Evolutionary conservation across 2,113 vertebrate genomes (phyloP).

Genomic region (Apistogramma diplotaenia): DNA sequence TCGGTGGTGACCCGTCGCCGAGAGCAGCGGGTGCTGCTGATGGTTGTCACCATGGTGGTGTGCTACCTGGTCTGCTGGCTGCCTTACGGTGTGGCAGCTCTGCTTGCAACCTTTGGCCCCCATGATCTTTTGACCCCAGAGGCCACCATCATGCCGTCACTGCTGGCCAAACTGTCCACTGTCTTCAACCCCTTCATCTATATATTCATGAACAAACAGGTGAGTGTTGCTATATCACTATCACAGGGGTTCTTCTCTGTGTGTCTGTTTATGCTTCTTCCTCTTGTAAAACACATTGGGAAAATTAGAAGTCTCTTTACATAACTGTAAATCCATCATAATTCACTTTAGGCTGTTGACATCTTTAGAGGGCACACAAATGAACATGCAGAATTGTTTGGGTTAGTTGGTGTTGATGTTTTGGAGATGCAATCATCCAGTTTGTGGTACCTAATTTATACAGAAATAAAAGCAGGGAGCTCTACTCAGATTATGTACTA

Average conservation of each 20-base stretch:
- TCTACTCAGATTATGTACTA: neutral
- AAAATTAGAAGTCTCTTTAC: neutral
- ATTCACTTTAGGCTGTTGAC: neutral
- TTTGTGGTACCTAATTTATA: neutral
- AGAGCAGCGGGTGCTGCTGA: conserved; percentile 73
- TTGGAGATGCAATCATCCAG: neutral
- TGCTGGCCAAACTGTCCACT: conserved; percentile 81
- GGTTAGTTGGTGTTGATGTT: neutral
- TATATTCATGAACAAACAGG: conserved; percentile 82
- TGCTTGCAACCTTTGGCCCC: conserved; percentile 75
- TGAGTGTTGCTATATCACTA: conserved; percentile 29
- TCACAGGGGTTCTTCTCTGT: neutral
- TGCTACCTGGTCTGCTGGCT: conserved; percentile 84
- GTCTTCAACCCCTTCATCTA: conserved; percentile 81
- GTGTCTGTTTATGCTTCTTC: neutral
- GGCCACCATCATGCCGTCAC: conserved; percentile 75
- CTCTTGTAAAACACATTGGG: neutral
- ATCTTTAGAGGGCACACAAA: neutral
- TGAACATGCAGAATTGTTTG: neutral
- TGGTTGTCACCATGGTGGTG: conserved; percentile 78
- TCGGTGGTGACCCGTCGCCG: conserved; percentile 52
- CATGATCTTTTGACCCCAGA: conserved; percentile 67
- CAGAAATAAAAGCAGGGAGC: neutral
- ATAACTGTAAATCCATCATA: neutral
- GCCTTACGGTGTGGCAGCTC: conserved; percentile 75